Percentiles rank a stretch among this genome's conserved stretches.
Conservation (phyloP, 53 echinoderm and acorn worm species). For the Stichopus horrens region DNA sequence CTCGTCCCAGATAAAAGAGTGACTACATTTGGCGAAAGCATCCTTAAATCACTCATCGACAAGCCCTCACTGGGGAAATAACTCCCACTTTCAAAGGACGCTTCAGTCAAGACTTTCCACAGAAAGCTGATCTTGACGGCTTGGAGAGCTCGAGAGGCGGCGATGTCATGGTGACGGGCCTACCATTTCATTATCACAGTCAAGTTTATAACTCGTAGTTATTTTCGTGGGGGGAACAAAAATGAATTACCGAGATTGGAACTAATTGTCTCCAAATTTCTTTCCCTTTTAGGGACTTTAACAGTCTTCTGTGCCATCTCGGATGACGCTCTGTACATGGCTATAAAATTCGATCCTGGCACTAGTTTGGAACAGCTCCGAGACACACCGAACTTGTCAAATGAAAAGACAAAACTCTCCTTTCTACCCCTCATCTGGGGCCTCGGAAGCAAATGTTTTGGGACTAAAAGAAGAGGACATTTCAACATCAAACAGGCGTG, state of each 20-base stretch:
- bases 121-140: slow-evolving; percentile 24
- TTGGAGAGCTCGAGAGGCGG: background rate
- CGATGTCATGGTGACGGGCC: background rate
- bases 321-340: background rate
- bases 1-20: background rate
- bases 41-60: slow-evolving; percentile 39
- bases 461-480: too few relatives aligned
- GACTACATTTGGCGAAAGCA: background rate
- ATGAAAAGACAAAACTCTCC: too few relatives aligned
- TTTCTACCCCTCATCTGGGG: too few relatives aligned
- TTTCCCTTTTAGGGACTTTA: background rate
- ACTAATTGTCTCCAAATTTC: background rate
- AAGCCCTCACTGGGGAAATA: slow-evolving; percentile 37
- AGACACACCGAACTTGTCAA: too few relatives aligned
- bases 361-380: too few relatives aligned
- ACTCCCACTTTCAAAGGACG: slow-evolving; percentile 25
- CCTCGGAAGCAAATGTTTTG: too few relatives aligned
- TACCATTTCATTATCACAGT: background rate
- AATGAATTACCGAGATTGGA: background rate
- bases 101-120: slow-evolving; percentile 12
- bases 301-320: background rate
- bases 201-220: slow-evolving; percentile 15
- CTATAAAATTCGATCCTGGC: background rate
- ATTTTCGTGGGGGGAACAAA: background rate
- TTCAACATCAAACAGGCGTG: too few relatives aligned